Conservation (phyloP, 2,797 vertebrate genomes). For the Poeciliopsis presidionis region DNA sequence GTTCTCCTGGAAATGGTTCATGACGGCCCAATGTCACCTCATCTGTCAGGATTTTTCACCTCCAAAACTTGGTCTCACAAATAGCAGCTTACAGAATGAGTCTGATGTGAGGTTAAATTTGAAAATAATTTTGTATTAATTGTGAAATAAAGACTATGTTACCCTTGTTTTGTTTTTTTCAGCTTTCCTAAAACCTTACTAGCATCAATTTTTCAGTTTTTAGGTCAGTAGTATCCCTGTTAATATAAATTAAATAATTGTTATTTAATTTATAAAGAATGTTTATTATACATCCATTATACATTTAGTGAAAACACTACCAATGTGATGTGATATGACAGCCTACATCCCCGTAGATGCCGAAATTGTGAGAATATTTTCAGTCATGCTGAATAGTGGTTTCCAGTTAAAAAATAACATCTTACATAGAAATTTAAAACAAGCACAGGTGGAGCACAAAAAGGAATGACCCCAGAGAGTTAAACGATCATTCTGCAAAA, state of each 20-base stretch:
- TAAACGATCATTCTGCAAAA: neutral
- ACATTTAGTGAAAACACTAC: neutral
- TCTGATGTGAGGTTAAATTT: neutral
- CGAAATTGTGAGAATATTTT: neutral
- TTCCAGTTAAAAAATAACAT: neutral
- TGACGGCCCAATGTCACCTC: slow-evolving; percentile 29
- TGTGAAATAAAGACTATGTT: neutral
- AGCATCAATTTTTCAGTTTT: neutral
- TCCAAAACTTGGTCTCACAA: neutral
- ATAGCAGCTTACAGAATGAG: neutral
- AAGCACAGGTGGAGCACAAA: neutral
- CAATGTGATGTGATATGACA: neutral
- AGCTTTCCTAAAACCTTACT: neutral
- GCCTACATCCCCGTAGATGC: neutral
- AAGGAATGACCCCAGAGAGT: neutral
- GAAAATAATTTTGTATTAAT: neutral
- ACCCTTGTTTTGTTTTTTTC: neutral
- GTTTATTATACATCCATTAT: neutral
- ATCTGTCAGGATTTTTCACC: slow-evolving; percentile 4
- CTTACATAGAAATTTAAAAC: neutral
- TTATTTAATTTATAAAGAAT: no score
- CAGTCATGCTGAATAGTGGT: neutral
- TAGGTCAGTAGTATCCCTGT: neutral
- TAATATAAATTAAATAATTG: neutral
- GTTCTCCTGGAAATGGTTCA: slow-evolving; percentile 36